Evolutionary conservation across 1,140 invertebrate species (phyloP).

Genomic region (Pseudomyrmex dendroicus): DNA sequence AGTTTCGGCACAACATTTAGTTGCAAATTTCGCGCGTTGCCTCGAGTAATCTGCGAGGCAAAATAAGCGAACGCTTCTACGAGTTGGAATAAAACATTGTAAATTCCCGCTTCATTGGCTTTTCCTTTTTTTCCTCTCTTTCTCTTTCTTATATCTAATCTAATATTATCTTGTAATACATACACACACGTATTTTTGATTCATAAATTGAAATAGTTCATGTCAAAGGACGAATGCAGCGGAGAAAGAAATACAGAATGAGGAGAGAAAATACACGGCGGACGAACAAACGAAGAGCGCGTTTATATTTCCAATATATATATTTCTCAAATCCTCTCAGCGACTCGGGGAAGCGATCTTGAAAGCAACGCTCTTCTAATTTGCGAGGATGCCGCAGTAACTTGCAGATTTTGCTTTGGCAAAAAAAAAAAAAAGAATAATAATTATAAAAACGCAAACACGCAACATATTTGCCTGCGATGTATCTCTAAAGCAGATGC

Average conservation of each 20-base stretch:
- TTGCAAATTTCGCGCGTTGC: too few relatives aligned
- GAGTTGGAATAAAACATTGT: not conserved
- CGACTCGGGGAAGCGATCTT: constrained; percentile 15
- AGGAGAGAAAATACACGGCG: constrained; percentile 32
- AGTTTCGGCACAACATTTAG: not conserved
- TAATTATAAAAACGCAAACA: constrained; percentile 14
- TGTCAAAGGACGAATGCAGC: constrained; percentile 37
- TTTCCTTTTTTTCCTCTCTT: too few relatives aligned
- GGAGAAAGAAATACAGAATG: constrained; percentile 23
- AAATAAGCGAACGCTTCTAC: not conserved
- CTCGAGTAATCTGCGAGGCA: too few relatives aligned
- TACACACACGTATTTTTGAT: constrained; percentile 9
- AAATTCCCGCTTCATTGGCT: not conserved
- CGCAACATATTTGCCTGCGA: too few relatives aligned
- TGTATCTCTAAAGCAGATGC: too few relatives aligned
- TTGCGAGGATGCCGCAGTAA: not conserved
- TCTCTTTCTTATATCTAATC: too few relatives aligned
- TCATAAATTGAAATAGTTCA: constrained; percentile 49
- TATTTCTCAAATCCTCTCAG: constrained; percentile 23
- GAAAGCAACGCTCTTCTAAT: constrained; percentile 22
- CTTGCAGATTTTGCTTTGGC: not conserved
- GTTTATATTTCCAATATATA: constrained; percentile 47
- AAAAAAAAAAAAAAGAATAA: constrained; percentile 5
- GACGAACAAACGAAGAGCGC: constrained; percentile 22
- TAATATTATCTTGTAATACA: too few relatives aligned